Base-by-base conservation (phyloP, 2,797 vertebrate species). In the Peromyscus attwateri region DNA sequence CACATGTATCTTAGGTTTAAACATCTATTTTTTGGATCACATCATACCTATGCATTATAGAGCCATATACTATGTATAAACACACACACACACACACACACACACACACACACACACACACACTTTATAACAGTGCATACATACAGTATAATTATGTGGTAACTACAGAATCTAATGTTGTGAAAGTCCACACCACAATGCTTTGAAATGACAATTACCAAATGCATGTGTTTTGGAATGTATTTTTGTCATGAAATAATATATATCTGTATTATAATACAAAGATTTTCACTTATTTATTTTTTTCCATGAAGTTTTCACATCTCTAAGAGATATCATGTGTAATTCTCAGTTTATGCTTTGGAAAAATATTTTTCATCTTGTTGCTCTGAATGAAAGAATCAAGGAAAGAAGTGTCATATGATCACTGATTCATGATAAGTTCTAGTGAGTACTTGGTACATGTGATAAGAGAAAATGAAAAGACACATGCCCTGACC, bases 201-300 rank as follows among this genome's bases (percentile, higher is more conserved):
- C 8, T 40, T 27, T 19, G 19, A 79, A 60, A n/a, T 31, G 1
- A 52, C 0, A 94, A 88, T 80, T 76, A 6, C 19, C 57, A 23
- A 14, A 0, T 6, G 0, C 37, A 55, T 7, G 5, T 31, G 13
- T 75, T 73, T 75, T 13, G 31, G 8, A 73, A 40, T 23, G 0
- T 57, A 29, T 90, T 46, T 29, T 13, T 31, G 12, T 43, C 43
- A 57, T n/a, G 52, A 29, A 49, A 21, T 16, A 55, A 57, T 29
- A 12, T 46, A 12, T 46, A 46, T 55, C 25, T 37, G 0, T 34
- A 14, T 40, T 91, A 92, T 25, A 43, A 46, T 31, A 31, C 17
- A 40, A 73, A 55, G 11, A 21, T 81, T 89, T 6, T 11, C 40
- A 79, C n/a, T 89, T 92, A 82, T 34, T 87, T 23, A 85, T 80